Evolutionary conservation across 2,797 vertebrate species (phyloP), one percentile per base, ranked within the genome.

Genomic region (Halcyon smyrnensis): DNA sequence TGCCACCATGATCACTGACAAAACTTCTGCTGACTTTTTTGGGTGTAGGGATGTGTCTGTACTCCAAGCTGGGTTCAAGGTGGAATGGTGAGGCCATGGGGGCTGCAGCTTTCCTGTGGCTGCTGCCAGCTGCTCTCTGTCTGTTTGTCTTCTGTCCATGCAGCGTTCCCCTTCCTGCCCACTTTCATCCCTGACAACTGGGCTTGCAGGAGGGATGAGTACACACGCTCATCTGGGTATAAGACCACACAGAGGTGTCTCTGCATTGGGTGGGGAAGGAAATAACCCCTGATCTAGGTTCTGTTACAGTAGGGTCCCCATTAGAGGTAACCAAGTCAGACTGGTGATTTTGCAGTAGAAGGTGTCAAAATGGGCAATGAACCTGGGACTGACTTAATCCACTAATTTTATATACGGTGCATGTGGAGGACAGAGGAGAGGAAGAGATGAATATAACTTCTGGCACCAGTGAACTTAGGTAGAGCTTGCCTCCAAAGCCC

Each of bases 261-360:
- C 60, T 69, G 9, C 16, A 25, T 34, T 56, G 54, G 19, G 4
- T 37, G 30, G 28, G 59, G 28, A 85, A 74, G 37, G 15, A 43
- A 68, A 70, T 27, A 82, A 18, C 5, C 2, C 15, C 8, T 0
- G 0, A 2, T 16, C 23, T 41, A 27, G 19, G 25, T 65, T 71
- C 46, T 70, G 32, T 14, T 30, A 36, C 12, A 9, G 34, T 2
- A 75, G 46, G 12, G 14, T 65, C 15, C 24, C 13, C 9, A 16
- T 37, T 10, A 65, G 36, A n/a, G n/a, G 32, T 60, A 50, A 46
- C 7, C 6, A 25, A 65, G 36, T 51, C 53, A 30, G 36, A 19
- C 15, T 11, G 23, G 27, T 65, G 51, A 43, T 73, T 87, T 80
- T 65, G 36, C 46, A 84, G 63, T 34, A 50, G 24, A 43, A 65